Evolutionary conservation across 37 sponge, comb jelly and placozoan genomes (phyloP).

Genomic region (Agelas oroides): DNA sequence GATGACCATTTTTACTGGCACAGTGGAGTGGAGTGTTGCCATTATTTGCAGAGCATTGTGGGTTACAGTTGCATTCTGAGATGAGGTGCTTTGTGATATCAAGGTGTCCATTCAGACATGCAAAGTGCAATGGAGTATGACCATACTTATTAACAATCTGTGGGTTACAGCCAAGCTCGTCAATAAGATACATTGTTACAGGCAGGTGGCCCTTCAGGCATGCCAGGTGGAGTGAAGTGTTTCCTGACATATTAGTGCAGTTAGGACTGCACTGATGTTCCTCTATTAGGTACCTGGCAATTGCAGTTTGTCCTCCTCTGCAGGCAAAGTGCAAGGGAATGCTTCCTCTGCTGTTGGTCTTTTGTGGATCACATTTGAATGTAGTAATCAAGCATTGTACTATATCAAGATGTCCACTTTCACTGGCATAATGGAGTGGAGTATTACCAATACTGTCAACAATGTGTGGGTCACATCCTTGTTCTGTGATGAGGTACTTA

Average conservation of each 20-base stretch:
- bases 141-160: too few species aligned
- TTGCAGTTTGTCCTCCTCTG: neutral
- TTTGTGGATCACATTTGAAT: neutral
- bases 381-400: neutral
- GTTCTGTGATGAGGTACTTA: too few species aligned
- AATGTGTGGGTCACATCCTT: too few species aligned
- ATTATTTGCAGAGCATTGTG: neutral
- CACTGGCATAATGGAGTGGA: too few species aligned
- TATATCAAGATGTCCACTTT: neutral
- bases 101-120: too few species aligned
- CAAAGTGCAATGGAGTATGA: too few species aligned
- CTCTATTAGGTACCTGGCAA: neutral
- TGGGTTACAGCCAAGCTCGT: too few species aligned
- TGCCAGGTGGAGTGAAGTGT: constrained; percentile 21
- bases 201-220: neutral
- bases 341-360: constrained; percentile 11
- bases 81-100: too few species aligned
- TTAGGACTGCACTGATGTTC: constrained; percentile 2
- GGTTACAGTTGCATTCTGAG: too few species aligned
- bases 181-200: too few species aligned
- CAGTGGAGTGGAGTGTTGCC: neutral
- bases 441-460: too few species aligned
- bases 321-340: constrained; percentile 32
- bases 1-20: neutral
- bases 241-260: neutral